Evolutionary conservation across 2,888 invertebrate species (phyloP).

Genomic region (Caenorhabditis angaria): DNA sequence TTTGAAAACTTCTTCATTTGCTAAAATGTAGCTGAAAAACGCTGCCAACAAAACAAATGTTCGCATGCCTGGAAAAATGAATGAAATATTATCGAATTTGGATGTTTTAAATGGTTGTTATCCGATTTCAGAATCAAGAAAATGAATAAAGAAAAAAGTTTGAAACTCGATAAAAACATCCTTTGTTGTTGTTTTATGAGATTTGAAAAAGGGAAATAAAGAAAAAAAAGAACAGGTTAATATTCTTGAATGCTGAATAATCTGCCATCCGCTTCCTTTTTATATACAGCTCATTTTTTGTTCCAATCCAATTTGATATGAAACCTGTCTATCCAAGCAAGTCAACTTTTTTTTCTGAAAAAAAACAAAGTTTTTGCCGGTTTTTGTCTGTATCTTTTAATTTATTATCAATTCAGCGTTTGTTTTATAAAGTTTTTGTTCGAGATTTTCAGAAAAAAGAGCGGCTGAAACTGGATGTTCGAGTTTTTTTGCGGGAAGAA

Average conservation of each 20-base stretch:
- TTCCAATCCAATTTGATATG: not conserved
- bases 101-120: not conserved
- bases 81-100: not conserved
- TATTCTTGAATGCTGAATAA: not conserved
- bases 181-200: not conserved
- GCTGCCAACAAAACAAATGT: not conserved
- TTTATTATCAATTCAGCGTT: conserved; percentile 2
- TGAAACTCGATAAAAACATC: not conserved
- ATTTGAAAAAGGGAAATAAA: not conserved
- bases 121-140: not conserved
- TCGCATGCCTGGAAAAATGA: not conserved
- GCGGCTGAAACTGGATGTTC: not conserved
- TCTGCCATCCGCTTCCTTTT: not conserved
- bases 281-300: conserved; percentile 1
- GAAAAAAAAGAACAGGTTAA: not conserved
- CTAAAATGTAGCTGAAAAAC: not conserved
- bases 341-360: no score
- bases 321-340: not conserved
- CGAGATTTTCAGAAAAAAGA: not conserved
- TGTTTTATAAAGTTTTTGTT: conserved; percentile 2
- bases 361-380: conserved; percentile 3
- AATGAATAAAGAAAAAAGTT: not conserved
- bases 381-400: not conserved
- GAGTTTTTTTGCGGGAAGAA: no score
- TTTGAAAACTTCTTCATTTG: conserved; percentile 14